Evolutionary conservation across 2,888 invertebrate genomes (phyloP).

Genomic region (Lasius platythorax): DNA sequence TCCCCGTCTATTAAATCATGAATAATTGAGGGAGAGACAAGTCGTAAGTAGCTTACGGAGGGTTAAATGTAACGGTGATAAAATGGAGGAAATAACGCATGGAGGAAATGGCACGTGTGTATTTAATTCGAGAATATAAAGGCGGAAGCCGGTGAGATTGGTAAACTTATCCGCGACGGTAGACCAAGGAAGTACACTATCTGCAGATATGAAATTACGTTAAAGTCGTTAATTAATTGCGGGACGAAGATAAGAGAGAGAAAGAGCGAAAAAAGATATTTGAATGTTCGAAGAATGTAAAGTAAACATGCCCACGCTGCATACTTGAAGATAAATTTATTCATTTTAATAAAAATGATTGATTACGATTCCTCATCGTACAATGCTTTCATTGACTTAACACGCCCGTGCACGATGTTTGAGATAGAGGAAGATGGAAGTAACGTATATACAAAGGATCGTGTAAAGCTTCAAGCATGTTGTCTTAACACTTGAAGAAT

Average conservation of each 20-base stretch:
- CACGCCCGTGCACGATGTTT: conserved; percentile 30
- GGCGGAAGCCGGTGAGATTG: conserved; percentile 44
- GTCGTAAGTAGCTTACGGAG: background rate
- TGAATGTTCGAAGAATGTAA: conserved; percentile 26
- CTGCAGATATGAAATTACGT: conserved; percentile 30
- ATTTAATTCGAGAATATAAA: conserved; percentile 28
- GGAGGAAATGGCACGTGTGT: conserved; percentile 23
- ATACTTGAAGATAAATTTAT: conserved; percentile 22
- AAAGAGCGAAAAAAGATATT: conserved; percentile 25
- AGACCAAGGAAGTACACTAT: conserved; percentile 41
- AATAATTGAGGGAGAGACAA: background rate
- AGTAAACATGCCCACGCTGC: conserved; percentile 8
- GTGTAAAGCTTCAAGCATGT: conserved; percentile 41
- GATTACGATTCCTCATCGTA: conserved; percentile 28
- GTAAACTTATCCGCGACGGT: conserved; percentile 26
- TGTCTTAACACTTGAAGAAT: conserved; percentile 38
- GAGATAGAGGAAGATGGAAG: conserved; percentile 27
- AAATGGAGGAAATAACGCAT: conserved; percentile 9
- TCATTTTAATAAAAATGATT: conserved; percentile 46
- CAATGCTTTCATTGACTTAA: conserved; percentile 40
- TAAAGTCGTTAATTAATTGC: conserved; percentile 41
- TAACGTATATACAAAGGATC: conserved; percentile 44
- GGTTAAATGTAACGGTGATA: background rate
- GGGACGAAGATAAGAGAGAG: conserved; percentile 9
- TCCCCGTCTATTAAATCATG: background rate